Base-by-base conservation (phyloP, 2,888 invertebrate species). In the Chesias legatella region DNA sequence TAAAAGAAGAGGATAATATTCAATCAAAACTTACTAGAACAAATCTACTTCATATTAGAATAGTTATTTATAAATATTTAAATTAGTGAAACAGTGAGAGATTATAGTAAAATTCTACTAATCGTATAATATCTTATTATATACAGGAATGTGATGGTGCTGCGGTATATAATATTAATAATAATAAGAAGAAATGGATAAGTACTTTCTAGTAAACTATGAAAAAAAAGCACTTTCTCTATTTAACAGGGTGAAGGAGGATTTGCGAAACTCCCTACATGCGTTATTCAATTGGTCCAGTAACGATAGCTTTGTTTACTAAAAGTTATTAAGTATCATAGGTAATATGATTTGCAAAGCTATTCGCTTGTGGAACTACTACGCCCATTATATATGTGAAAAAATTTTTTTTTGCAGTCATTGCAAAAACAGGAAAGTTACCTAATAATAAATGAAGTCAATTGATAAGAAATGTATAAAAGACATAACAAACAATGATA, bases 71-170 rank as follows among this genome's bases (percentile, higher is more conserved):
- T 63, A 63, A 58, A 72, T 69, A 67, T 61, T 68, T 70, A 66
- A 71, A 73, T 74, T 70, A 79, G 77, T 75, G 74, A 79, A 78
- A 82, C 57, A 70, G 75, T 82, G 80, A 79, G 67, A 73, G 67
- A 70, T 70, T 71, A 73, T 70, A 74, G 73, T 76, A 80, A 79
- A 78, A 73, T 67, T 60, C 67, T 50, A 59, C 78, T 80, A 83
- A 72, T 71, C 60, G 49, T 67, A 64, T 61, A 59, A 63, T 62
- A 48, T 25, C 53, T 54, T 62, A 57, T 61, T 72, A 67, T 73
- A 53, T 75, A 79, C 73, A 79, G 70, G 71, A 76, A 77, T 76
- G 75, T 63, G 54, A 65, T 61, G 65, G 71, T 73, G 72, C 70
- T 63, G 58, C 52, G 51, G 63, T 58, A 58, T 56, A 47, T 51